Percentiles rank a stretch among this genome's conserved stretches.
These are phyloP conservation scores for Elachura formosa DNA, from an alignment of 2,113 vertebrate genomes.

Conservation along the genomic window DNA sequence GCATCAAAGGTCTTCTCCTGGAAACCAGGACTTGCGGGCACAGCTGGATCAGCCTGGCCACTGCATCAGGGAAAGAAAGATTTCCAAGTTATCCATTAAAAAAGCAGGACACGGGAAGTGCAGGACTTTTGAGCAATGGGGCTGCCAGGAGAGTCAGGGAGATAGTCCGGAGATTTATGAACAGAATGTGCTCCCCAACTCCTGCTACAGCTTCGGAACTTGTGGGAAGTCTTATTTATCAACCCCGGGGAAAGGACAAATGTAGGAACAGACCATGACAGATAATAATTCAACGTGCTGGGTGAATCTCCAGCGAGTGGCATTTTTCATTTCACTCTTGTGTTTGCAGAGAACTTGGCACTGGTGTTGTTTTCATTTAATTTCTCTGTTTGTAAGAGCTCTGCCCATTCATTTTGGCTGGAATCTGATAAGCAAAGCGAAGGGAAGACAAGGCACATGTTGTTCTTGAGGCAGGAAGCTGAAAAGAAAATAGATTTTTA, in stretches of 20 bases:
- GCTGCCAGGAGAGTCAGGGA: constrained; percentile 39
- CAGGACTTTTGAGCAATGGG: constrained; percentile 33
- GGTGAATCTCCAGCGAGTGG: constrained; percentile 29
- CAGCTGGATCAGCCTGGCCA: neutral
- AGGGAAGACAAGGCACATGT: constrained; percentile 18
- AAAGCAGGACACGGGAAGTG: neutral
- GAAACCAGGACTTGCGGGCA: neutral
- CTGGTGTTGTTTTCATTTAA: constrained; percentile 61
- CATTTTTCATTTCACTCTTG: constrained; percentile 59
- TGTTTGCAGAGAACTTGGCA: constrained; percentile 63
- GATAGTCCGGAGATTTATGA: constrained; percentile 49
- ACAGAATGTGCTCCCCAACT: constrained; percentile 4
- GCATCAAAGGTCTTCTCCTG: neutral
- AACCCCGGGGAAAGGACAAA: constrained; percentile 51
- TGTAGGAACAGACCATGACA: constrained; percentile 37
- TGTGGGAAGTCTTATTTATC: constrained; percentile 62
- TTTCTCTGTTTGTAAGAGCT: constrained; percentile 63
- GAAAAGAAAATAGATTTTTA: constrained; percentile 34
- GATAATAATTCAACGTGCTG: constrained; percentile 55
- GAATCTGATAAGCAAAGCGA: constrained; percentile 49
- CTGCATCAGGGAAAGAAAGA: neutral
- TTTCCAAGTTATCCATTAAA: neutral
- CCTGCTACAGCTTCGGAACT: constrained; percentile 42
- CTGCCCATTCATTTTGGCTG: constrained; percentile 60
- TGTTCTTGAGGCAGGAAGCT: constrained; percentile 37